These are phyloP conservation scores for Apostichopus japonicus DNA, from an alignment of 35 echinoderm and acorn worm species.

Conservation along the genomic window DNA sequence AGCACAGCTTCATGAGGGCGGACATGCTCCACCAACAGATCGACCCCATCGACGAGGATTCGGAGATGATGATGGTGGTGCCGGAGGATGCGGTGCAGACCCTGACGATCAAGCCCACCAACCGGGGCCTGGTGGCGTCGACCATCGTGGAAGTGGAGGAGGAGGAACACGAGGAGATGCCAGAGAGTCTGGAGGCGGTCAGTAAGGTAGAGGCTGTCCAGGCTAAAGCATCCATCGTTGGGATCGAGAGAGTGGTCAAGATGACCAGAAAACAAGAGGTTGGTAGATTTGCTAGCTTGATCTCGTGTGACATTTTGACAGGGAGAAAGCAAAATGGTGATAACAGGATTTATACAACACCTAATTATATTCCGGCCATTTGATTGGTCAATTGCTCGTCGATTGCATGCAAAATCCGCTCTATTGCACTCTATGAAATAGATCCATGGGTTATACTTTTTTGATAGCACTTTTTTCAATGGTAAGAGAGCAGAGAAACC, in stretches of 20 bases:
- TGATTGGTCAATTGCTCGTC: no score
- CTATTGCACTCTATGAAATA: no score
- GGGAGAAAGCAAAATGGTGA: no score
- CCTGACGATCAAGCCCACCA: slow-evolving; percentile 72
- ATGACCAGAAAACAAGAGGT: slow-evolving; percentile 52
- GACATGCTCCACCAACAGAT: slow-evolving; percentile 55
- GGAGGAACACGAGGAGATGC: slow-evolving; percentile 73
- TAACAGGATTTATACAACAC: no score
- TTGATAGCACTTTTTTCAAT: no score
- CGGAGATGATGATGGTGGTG: slow-evolving; percentile 78
- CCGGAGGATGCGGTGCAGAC: slow-evolving; percentile 65
- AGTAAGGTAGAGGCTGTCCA: slow-evolving; percentile 54
- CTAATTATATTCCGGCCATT: no score
- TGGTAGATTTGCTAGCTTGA: neutral
- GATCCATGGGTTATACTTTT: no score
- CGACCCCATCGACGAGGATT: slow-evolving; percentile 67
- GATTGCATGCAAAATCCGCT: no score
- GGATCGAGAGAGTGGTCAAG: slow-evolving; percentile 54
- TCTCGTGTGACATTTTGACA: no score
- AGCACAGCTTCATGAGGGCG: slow-evolving; percentile 46
- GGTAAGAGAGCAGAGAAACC: no score
- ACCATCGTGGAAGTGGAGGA: slow-evolving; percentile 88
- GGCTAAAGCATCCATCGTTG: slow-evolving; percentile 51
- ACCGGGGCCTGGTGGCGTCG: slow-evolving; percentile 80
- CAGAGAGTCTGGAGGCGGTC: slow-evolving; percentile 73